These are phyloP conservation scores for Ranitomeya variabilis DNA, from an alignment of 2,113 vertebrate species.

Conservation along the genomic window DNA sequence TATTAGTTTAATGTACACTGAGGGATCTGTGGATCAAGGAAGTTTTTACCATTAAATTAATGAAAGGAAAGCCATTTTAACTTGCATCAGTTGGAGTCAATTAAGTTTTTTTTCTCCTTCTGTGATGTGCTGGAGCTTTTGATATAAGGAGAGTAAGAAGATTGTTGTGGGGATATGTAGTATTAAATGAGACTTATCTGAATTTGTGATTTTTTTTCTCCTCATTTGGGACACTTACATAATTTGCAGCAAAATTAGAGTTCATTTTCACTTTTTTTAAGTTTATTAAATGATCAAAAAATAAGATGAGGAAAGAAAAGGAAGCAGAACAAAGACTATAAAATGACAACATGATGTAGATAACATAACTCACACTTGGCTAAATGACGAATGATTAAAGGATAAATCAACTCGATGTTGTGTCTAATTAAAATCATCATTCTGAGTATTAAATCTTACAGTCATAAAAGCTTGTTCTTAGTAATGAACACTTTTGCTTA, in stretches of 20 bases:
- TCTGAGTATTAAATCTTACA: not conserved
- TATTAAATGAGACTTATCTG: slow-evolving; percentile 27
- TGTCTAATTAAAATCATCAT: not conserved
- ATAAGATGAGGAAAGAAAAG: not conserved
- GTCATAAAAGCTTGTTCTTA: not conserved
- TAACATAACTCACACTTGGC: not conserved
- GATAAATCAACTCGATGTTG: not conserved
- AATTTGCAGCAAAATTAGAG: not conserved
- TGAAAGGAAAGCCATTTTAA: slow-evolving; percentile 47
- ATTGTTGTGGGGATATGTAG: slow-evolving; percentile 14
- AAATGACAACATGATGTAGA: not conserved
- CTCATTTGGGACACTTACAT: not conserved
- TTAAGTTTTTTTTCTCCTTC: slow-evolving; percentile 18
- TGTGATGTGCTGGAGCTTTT: slow-evolving; percentile 47
- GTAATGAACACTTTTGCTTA: not conserved
- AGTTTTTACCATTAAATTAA: slow-evolving; percentile 46
- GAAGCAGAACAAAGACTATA: not conserved
- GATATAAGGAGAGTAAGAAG: slow-evolving; percentile 31
- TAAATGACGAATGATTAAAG: not conserved
- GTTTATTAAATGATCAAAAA: not conserved
- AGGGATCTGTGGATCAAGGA: slow-evolving; percentile 43
- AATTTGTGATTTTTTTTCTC: not conserved
- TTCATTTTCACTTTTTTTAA: not conserved
- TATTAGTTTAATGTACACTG: slow-evolving; percentile 39
- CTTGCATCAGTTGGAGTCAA: slow-evolving; percentile 42